Evolutionary conservation across 2,888 invertebrate genomes (phyloP).

Genomic region (Hirtodrosophila alboralis): DNA sequence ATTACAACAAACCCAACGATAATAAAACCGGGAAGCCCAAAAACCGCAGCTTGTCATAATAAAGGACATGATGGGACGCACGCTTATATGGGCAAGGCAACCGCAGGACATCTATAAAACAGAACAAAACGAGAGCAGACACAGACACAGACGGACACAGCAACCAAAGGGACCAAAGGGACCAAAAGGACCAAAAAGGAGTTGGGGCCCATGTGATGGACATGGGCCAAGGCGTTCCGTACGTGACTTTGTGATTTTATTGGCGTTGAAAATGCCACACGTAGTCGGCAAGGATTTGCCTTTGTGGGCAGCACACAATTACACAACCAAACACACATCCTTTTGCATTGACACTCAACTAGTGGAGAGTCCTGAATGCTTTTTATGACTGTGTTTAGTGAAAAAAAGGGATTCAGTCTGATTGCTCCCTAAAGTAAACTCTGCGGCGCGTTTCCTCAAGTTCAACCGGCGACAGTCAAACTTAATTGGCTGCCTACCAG

Average conservation of each 20-base stretch:
- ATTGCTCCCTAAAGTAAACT: constrained; percentile 68
- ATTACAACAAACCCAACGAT: constrained; percentile 49
- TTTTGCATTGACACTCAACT: constrained; percentile 75
- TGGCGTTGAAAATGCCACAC: constrained; percentile 77
- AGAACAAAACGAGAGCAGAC: constrained; percentile 44
- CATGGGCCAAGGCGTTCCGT: constrained; percentile 60
- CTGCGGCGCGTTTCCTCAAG: constrained; percentile 3
- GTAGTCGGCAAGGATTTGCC: constrained; percentile 66
- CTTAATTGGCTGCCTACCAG: constrained; percentile 42
- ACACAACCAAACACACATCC: constrained; percentile 22
- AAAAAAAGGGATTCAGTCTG: constrained; percentile 73
- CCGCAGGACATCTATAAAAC: constrained; percentile 58
- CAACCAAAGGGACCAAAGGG: constrained; percentile 8
- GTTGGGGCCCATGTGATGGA: constrained; percentile 57
- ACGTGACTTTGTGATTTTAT: constrained; percentile 83
- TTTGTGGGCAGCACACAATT: constrained; percentile 34
- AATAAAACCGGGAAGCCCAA: constrained; percentile 42
- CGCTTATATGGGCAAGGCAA: constrained; percentile 58
- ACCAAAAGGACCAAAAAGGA: constrained; percentile 13
- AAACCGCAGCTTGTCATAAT: constrained; percentile 80
- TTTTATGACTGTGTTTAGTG: constrained; percentile 75
- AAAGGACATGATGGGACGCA: constrained; percentile 62
- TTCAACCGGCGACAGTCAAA: constrained; percentile 45
- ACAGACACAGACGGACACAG: constrained; percentile 20
- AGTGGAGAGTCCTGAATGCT: constrained; percentile 65